phyloP scores from a whole-genome alignment of 2,113 vertebrate species.

The Prochilodus magdalenae region DNA sequence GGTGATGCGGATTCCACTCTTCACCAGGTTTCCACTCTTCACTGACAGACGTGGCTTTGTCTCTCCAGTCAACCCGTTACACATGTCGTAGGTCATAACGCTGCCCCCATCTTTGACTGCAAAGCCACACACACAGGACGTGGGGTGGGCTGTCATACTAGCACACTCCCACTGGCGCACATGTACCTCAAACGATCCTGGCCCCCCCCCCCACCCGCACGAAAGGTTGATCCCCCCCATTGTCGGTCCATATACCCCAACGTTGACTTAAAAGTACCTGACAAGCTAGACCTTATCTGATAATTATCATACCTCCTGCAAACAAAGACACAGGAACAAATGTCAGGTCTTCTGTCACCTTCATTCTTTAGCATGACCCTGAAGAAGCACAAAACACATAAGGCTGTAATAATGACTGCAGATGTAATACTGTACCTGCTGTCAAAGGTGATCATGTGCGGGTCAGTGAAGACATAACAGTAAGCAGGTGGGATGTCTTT shows the following conservation, averaged over 20 bases:
- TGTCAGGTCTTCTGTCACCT: background rate
- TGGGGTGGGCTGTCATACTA: slow-evolving; percentile 73
- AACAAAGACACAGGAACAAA: slow-evolving; percentile 12
- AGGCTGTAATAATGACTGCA: background rate
- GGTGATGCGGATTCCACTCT: slow-evolving; percentile 80
- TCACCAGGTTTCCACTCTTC: slow-evolving; percentile 76
- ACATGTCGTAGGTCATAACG: slow-evolving; percentile 88
- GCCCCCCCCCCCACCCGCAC: too few relatives aligned
- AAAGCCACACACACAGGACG: slow-evolving; percentile 88
- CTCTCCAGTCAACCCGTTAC: slow-evolving; percentile 79
- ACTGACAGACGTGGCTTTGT: slow-evolving; percentile 83
- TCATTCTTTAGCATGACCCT: background rate
- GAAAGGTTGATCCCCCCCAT: too few relatives aligned
- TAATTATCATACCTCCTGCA: slow-evolving; percentile 88
- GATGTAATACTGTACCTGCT: slow-evolving; percentile 81
- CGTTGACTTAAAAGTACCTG: too few relatives aligned
- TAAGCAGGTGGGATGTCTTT: slow-evolving; percentile 82
- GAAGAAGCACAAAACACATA: background rate
- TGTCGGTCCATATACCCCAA: too few relatives aligned
- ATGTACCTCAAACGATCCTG: slow-evolving; percentile 88
- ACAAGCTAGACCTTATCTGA: slow-evolving; percentile 86
- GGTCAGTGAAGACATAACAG: slow-evolving; percentile 91
- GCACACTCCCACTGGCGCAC: slow-evolving; percentile 92
- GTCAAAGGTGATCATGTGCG: slow-evolving; percentile 92
- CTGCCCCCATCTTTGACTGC: slow-evolving; percentile 81